Conservation (phyloP, 2,888 invertebrate genomes). For the Agrypnus murinus region DNA sequence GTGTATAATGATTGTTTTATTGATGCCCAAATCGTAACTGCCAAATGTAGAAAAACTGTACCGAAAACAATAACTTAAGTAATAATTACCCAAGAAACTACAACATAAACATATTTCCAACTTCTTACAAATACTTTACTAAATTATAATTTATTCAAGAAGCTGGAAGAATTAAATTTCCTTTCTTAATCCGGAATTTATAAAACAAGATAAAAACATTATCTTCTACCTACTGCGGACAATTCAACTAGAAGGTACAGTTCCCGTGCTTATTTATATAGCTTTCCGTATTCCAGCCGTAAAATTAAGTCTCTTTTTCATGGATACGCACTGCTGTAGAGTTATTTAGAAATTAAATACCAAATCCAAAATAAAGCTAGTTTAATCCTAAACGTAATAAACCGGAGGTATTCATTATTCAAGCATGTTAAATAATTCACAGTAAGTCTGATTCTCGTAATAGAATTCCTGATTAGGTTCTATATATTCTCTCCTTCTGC, state of each 20-base stretch:
- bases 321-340: slow-evolving; percentile 29
- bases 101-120: no score
- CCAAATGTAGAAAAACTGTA: no score
- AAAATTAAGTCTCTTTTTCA: slow-evolving; percentile 44
- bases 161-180: no score
- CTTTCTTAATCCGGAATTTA: not conserved
- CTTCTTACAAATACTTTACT: no score
- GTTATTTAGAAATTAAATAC: slow-evolving; percentile 55
- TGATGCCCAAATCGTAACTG: no score
- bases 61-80: no score
- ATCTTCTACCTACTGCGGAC: slow-evolving; percentile 27
- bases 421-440: slow-evolving; percentile 63
- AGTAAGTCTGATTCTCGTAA: slow-evolving; percentile 63
- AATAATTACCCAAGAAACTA: no score
- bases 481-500: slow-evolving; percentile 52
- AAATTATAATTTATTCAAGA: no score
- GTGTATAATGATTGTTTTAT: no score
- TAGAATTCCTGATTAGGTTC: slow-evolving; percentile 65
- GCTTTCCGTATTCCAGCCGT: slow-evolving; percentile 33
- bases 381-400: slow-evolving; percentile 62
- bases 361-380: slow-evolving; percentile 59
- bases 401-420: slow-evolving; percentile 60
- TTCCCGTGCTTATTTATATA: slow-evolving; percentile 25
- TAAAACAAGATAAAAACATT: slow-evolving; percentile 8
- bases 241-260: slow-evolving; percentile 16